A percentile compares a stretch with the other conserved stretches of the same genome.
phyloP scores from a whole-genome alignment of 2,797 vertebrate species.

The Leptodactylus fallax region DNA sequence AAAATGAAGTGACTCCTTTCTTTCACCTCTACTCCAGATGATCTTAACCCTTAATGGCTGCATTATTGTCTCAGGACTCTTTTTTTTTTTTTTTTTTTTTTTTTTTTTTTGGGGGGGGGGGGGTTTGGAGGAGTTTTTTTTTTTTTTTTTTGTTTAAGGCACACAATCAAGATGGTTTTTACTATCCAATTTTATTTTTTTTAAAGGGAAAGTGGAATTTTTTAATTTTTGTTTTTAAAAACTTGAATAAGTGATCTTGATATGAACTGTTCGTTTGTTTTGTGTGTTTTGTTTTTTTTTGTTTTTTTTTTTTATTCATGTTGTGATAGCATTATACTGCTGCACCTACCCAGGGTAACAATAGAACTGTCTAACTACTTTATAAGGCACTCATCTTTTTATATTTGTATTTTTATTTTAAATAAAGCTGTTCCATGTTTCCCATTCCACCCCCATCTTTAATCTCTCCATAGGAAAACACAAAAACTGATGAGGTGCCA shows the following conservation, averaged over 20 bases:
- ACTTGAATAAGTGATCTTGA: background rate
- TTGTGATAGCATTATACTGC: background rate
- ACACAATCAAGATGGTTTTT: background rate
- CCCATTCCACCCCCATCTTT: too few relatives aligned
- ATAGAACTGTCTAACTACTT: background rate
- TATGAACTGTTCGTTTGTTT: too few relatives aligned
- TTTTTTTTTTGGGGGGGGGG: too few relatives aligned
- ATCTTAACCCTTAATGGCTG: background rate
- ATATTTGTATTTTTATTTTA: conserved; percentile 42
- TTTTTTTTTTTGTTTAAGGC: conserved; percentile 20
- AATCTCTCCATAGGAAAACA: too few relatives aligned
- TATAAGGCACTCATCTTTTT: conserved; percentile 14
- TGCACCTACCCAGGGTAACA: background rate
- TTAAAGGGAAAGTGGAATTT: too few relatives aligned
- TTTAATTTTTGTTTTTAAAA: too few relatives aligned
- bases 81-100: background rate
- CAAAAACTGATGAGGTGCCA: too few relatives aligned
- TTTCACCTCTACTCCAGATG: background rate
- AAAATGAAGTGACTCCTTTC: background rate
- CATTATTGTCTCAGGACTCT: conserved; percentile 44
- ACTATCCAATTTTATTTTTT: background rate
- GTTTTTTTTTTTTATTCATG: background rate
- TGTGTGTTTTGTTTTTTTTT: too few relatives aligned
- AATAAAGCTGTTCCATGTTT: conserved; percentile 28
- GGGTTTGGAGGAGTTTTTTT: conserved; percentile 8